phyloP scores from a whole-genome alignment of 2,113 vertebrate genomes.

The Leptocoma aspasia region DNA sequence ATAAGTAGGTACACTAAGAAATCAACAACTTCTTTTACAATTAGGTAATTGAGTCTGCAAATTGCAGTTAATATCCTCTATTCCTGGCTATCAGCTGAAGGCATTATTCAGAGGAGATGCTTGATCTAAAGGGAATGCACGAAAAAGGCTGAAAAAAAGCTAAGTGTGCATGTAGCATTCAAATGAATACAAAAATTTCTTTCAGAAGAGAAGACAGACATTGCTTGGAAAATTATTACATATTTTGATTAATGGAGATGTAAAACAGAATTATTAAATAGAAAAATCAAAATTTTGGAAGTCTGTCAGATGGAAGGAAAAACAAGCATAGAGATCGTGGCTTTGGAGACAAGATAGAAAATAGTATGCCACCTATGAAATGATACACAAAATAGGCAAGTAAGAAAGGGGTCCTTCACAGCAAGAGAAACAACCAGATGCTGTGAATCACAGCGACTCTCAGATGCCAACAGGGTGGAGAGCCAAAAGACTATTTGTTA shows the following conservation, averaged over 20 bases:
- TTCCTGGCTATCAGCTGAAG: not conserved
- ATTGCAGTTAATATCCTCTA: not conserved
- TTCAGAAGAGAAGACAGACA: not conserved
- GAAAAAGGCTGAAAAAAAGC: not conserved
- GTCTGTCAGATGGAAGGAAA: not conserved
- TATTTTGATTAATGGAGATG: not conserved
- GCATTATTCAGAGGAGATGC: not conserved
- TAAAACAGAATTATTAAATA: not conserved
- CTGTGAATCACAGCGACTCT: not conserved
- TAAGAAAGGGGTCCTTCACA: not conserved
- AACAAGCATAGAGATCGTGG: not conserved
- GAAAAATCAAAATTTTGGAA: not conserved
- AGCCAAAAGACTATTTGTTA: not conserved
- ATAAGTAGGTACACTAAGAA: not conserved
- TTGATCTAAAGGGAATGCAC: not conserved
- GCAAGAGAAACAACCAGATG: not conserved
- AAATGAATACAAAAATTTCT: not conserved
- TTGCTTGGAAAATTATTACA: not conserved
- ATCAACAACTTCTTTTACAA: not conserved
- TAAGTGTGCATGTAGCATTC: not conserved
- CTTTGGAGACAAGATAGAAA: not conserved
- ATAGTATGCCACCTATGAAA: not conserved
- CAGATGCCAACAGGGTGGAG: not conserved
- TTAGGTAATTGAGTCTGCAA: slow-evolving; percentile 6
- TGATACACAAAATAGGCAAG: not conserved